Evolutionary conservation across 2,797 vertebrate species (phyloP).

Genomic region (Sebastes nivosus): DNA sequence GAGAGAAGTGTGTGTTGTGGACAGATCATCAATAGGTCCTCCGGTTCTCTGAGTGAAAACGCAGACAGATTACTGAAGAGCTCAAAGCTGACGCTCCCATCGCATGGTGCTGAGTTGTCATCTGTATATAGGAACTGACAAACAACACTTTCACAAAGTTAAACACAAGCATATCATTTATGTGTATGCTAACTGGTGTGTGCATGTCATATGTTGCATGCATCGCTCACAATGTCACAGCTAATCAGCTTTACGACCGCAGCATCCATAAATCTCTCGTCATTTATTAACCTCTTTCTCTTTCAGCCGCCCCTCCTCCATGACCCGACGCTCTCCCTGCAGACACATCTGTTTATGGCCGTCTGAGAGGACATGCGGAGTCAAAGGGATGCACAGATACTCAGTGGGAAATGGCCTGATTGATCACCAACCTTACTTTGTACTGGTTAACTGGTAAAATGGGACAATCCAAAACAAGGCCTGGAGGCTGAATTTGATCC

Average conservation of each 20-base stretch:
- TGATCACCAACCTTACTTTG: constrained; percentile 30
- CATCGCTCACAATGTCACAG: constrained; percentile 53
- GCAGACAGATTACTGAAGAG: constrained; percentile 53
- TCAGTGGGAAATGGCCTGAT: constrained; percentile 11
- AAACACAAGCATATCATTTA: neutral
- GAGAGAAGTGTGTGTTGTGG: constrained; percentile 27
- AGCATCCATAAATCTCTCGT: constrained; percentile 61
- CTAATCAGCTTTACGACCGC: constrained; percentile 61
- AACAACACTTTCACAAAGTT: neutral
- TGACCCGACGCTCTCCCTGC: constrained; percentile 17
- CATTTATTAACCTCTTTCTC: constrained; percentile 46
- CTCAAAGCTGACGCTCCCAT: neutral
- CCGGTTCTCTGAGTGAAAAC: constrained; percentile 31
- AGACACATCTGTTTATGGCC: constrained; percentile 52
- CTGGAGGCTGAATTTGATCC: constrained; percentile 3
- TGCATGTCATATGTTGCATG: constrained; percentile 46
- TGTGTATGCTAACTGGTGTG: neutral
- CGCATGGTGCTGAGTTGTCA: neutral
- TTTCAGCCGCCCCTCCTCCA: constrained; percentile 9
- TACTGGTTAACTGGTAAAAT: constrained; percentile 36
- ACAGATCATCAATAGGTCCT: constrained; percentile 49
- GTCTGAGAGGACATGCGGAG: constrained; percentile 31
- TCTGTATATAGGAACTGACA: neutral
- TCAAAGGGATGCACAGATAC: constrained; percentile 26
- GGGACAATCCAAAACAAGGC: constrained; percentile 35